Conservation (phyloP, 2,888 invertebrate genomes). For the Pristionchus maxplancki region DNA sequence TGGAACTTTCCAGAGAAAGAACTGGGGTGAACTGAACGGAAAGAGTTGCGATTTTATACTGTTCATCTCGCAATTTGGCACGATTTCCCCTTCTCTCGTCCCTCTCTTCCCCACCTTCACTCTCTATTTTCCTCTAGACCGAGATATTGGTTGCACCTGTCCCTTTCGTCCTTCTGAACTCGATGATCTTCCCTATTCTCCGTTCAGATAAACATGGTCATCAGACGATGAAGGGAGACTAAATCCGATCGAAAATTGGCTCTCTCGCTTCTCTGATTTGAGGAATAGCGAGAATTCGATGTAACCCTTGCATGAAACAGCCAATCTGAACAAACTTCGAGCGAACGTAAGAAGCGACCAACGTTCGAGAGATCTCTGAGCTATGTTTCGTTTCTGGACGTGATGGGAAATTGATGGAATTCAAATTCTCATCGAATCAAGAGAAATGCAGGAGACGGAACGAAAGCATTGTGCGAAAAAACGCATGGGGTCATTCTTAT, state of each 20-base stretch:
- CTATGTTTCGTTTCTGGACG: not conserved
- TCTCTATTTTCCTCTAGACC: not conserved
- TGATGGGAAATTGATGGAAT: too few relatives aligned
- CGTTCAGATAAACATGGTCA: constrained; percentile 36
- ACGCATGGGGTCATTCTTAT: not conserved
- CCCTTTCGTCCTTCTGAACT: constrained; percentile 1
- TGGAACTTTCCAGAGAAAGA: not conserved
- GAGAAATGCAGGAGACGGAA: too few relatives aligned
- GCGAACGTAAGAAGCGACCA: not conserved
- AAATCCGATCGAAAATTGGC: not conserved
- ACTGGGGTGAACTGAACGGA: not conserved
- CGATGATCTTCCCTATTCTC: not conserved
- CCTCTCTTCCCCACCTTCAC: not conserved
- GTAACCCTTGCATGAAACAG: not conserved
- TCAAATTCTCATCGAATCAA: too few relatives aligned
- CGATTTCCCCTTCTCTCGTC: not conserved
- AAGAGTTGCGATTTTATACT: not conserved
- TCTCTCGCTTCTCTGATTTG: not conserved
- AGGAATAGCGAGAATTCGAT: not conserved
- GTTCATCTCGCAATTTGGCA: not conserved
- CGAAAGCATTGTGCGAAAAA: too few relatives aligned
- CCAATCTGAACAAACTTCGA: not conserved
- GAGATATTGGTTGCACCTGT: not conserved
- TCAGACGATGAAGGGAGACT: not conserved
- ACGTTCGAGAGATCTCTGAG: not conserved